phyloP scores from a whole-genome alignment of 2,113 vertebrate species.

The Miniopterus natalensis region DNA sequence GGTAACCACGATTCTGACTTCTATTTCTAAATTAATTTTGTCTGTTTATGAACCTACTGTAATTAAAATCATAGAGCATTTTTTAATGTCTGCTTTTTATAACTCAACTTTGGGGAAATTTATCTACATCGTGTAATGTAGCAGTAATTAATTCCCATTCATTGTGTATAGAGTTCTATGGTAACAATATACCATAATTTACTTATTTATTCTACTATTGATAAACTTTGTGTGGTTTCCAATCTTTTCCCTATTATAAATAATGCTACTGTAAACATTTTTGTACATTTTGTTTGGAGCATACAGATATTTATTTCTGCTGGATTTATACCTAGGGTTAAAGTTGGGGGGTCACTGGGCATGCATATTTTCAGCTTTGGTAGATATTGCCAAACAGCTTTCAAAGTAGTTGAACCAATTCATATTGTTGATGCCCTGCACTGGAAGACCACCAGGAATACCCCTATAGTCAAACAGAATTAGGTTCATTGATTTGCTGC shows the following conservation, averaged over 20 bases:
- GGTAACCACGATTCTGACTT: slow-evolving; percentile 18
- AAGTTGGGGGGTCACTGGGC: background rate
- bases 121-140: background rate
- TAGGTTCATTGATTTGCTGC: background rate
- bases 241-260: background rate
- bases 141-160: slow-evolving; percentile 3
- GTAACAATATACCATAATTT: background rate
- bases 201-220: background rate
- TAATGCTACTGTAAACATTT: background rate
- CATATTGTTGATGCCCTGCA: background rate
- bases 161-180: background rate
- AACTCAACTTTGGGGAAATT: background rate
- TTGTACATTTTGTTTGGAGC: background rate
- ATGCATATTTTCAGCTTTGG: slow-evolving; percentile 28
- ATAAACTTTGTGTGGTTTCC: background rate
- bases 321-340: background rate
- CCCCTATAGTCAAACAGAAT: background rate
- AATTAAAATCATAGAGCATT: background rate
- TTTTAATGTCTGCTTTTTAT: slow-evolving; percentile 6
- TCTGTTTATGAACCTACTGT: slow-evolving; percentile 22
- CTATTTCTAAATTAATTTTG: background rate
- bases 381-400: slow-evolving; percentile 14
- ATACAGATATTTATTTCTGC: background rate
- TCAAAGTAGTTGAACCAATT: background rate
- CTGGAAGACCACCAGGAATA: background rate